Evolutionary conservation across 2,888 invertebrate species (phyloP).

Genomic region (Notocelia uddmanniana): DNA sequence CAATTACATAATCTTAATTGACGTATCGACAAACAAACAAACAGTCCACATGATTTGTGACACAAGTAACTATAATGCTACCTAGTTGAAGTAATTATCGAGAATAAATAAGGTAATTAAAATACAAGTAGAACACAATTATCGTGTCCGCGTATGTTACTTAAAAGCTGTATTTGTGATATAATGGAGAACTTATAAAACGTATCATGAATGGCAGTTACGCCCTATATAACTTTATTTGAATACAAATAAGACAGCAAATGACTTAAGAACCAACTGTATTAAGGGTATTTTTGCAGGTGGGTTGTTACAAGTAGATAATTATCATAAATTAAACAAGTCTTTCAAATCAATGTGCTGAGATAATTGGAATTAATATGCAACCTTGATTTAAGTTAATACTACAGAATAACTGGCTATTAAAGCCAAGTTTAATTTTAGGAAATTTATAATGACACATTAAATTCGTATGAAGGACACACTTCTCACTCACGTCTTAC

Average conservation of each 20-base stretch:
- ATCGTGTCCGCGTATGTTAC: conserved; percentile 34
- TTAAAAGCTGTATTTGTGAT: conserved; percentile 17
- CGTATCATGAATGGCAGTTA: conserved; percentile 6
- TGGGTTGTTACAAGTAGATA: conserved; percentile 8
- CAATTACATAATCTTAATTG: not conserved
- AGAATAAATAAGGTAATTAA: conserved; percentile 65
- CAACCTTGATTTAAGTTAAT: conserved; percentile 35
- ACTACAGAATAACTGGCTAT: conserved; percentile 16
- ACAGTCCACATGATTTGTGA: conserved; percentile 8
- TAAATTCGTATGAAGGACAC: not conserved
- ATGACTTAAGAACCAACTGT: conserved; percentile 1
- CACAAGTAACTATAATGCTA: conserved; percentile 12
- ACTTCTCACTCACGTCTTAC: too few relatives aligned
- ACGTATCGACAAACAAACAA: conserved; percentile 28
- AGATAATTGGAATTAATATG: conserved; percentile 41
- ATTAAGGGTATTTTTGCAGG: conserved; percentile 17
- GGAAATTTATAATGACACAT: conserved; percentile 8
- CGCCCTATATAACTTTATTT: not conserved
- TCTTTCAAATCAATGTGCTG: conserved; percentile 39
- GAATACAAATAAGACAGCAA: not conserved
- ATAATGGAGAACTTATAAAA: conserved; percentile 7
- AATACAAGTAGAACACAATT: conserved; percentile 77
- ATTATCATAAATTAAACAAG: conserved; percentile 40
- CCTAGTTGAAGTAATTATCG: conserved; percentile 35
- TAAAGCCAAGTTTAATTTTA: conserved; percentile 17